phyloP scores from a whole-genome alignment of 2,113 vertebrate genomes.

The Malurus cyaneus region DNA sequence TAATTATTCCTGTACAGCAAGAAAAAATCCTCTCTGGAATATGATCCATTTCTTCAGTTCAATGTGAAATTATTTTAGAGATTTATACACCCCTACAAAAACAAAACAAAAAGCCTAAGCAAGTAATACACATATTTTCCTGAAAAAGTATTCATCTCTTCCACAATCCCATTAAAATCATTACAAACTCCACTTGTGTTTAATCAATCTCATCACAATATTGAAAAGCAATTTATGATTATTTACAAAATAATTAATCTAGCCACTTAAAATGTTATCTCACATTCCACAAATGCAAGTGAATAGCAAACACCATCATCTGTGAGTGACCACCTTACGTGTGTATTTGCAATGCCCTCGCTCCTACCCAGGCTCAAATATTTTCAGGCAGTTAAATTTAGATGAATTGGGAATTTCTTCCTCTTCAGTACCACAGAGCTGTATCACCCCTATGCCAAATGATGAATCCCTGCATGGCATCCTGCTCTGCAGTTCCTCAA shows the following conservation, averaged over 20 bases:
- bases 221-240: background rate
- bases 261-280: background rate
- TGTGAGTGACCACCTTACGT: conserved; percentile 30
- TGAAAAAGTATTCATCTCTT: background rate
- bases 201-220: background rate
- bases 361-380: background rate
- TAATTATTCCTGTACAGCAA: conserved; percentile 48
- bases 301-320: background rate
- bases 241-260: background rate
- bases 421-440: background rate
- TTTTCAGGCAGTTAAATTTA: background rate
- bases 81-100: background rate
- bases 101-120: background rate
- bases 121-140: background rate
- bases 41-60: conserved; percentile 20
- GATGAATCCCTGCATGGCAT: background rate
- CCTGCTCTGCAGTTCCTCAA: conserved; percentile 7
- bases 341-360: background rate
- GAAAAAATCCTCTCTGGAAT: conserved; percentile 48
- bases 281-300: background rate
- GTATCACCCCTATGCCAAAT: background rate
- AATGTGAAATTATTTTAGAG: background rate
- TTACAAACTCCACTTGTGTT: background rate
- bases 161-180: background rate
- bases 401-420: background rate